Conservation (phyloP, 2,113 vertebrate species). For the Odobenus rosmarus region DNA sequence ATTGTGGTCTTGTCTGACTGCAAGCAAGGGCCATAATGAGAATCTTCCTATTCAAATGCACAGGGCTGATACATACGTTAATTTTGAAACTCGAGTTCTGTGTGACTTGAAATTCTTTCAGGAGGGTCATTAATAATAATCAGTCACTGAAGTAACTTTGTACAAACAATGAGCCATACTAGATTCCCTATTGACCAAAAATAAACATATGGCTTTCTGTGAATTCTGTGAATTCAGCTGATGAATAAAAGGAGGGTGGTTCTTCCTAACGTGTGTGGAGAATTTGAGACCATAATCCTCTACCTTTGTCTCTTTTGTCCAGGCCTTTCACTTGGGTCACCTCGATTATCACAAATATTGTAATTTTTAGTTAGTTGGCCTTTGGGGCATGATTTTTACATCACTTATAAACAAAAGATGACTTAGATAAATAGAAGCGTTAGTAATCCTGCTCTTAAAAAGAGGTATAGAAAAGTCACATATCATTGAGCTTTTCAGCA, state of each 20-base stretch:
- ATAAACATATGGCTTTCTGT: conserved; percentile 88
- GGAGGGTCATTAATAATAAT: conserved; percentile 91
- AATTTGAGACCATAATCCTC: conserved; percentile 84
- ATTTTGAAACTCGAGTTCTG: conserved; percentile 71
- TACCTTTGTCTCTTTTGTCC: conserved; percentile 82
- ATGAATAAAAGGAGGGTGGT: conserved; percentile 79
- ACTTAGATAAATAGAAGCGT: neutral
- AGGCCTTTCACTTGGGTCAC: conserved; percentile 73
- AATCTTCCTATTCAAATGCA: neutral
- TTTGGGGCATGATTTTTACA: neutral
- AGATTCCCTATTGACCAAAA: conserved; percentile 88
- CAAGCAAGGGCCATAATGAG: neutral
- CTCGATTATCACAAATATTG: conserved; percentile 47
- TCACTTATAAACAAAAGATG: conserved; percentile 10
- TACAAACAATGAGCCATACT: conserved; percentile 87
- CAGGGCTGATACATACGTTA: neutral
- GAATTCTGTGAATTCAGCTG: conserved; percentile 89
- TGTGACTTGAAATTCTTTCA: conserved; percentile 78
- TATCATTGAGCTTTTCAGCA: neutral
- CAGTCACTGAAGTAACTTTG: conserved; percentile 85
- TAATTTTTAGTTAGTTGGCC: neutral
- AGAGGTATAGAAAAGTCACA: neutral
- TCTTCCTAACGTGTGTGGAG: conserved; percentile 72
- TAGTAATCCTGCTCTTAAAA: neutral
- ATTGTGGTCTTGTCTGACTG: neutral